These are phyloP conservation scores for Patiria pectinifera DNA, from an alignment of 53 echinoderm and acorn worm species.

Conservation along the genomic window DNA sequence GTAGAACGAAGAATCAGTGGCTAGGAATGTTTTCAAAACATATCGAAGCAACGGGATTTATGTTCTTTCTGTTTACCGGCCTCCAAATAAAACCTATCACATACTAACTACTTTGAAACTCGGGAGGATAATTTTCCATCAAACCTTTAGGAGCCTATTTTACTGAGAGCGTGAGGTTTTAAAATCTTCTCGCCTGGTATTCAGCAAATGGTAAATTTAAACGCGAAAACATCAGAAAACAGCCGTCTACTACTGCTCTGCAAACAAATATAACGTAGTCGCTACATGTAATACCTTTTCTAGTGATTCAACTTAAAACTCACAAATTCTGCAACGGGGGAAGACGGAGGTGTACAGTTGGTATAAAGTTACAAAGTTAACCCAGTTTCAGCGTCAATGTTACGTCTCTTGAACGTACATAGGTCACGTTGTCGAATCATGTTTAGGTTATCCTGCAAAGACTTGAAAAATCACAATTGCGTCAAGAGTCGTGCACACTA, in stretches of 20 bases:
- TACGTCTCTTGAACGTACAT: not conserved
- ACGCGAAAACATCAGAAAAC: not conserved
- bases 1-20: not conserved
- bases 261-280: not conserved
- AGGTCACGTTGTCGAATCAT: constrained; percentile 3
- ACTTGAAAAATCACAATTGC: not conserved
- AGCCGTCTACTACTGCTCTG: not conserved
- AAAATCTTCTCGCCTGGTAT: not conserved
- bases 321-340: constrained; percentile 30
- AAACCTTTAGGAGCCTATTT: too few species aligned
- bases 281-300: not conserved
- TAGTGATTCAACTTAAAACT: constrained; percentile 13
- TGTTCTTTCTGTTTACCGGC: too few species aligned
- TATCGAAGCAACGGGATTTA: not conserved
- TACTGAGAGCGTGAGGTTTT: not conserved
- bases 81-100: too few species aligned
- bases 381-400: constrained; percentile 17
- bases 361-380: constrained; percentile 61
- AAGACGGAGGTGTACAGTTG: constrained; percentile 53
- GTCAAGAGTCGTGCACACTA: not conserved
- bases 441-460: not conserved
- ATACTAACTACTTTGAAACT: too few species aligned
- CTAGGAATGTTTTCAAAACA: not conserved
- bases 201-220: not conserved
- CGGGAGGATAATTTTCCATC: too few species aligned